Evolutionary conservation across 64 coral and sea anemone species (phyloP).

Genomic region (Cladopsammia gracilis): DNA sequence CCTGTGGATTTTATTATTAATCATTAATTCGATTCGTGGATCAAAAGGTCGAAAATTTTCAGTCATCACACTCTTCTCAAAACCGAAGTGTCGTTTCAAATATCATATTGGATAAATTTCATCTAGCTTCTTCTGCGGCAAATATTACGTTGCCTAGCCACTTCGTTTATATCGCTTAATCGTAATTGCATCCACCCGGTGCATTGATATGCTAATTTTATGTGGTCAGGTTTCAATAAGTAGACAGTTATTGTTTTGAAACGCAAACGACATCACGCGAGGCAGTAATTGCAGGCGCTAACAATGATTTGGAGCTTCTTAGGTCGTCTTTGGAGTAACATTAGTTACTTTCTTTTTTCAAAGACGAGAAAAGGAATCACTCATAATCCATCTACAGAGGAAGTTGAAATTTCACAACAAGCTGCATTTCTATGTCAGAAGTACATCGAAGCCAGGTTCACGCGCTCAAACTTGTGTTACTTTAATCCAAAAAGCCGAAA

Average conservation of each 20-base stretch:
- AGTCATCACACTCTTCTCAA: too few relatives aligned
- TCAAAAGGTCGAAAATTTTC: too few relatives aligned
- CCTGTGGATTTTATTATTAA: too few relatives aligned
- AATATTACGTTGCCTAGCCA: too few relatives aligned
- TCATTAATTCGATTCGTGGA: too few relatives aligned
- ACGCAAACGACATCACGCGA: background rate
- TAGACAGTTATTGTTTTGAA: background rate
- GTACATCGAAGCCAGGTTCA: slow-evolving; percentile 82
- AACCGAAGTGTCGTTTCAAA: too few relatives aligned
- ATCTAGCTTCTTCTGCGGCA: too few relatives aligned
- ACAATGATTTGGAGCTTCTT: slow-evolving; percentile 5
- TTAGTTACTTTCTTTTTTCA: background rate
- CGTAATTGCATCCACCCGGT: too few relatives aligned
- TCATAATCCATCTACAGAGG: background rate
- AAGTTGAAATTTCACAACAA: slow-evolving; percentile 71
- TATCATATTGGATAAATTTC: too few relatives aligned
- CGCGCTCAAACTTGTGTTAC: slow-evolving; percentile 60
- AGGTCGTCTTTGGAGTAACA: background rate
- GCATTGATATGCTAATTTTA: too few relatives aligned
- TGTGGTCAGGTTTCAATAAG: too few relatives aligned
- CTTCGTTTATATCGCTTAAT: too few relatives aligned
- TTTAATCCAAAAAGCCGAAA: slow-evolving; percentile 32
- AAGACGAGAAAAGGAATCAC: background rate
- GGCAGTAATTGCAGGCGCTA: background rate
- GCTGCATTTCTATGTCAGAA: slow-evolving; percentile 76